A percentile compares a stretch with the other conserved stretches of the same genome.
Evolutionary conservation across 2,888 invertebrate species (phyloP).

Genomic region (Clepsis dumicolana): DNA sequence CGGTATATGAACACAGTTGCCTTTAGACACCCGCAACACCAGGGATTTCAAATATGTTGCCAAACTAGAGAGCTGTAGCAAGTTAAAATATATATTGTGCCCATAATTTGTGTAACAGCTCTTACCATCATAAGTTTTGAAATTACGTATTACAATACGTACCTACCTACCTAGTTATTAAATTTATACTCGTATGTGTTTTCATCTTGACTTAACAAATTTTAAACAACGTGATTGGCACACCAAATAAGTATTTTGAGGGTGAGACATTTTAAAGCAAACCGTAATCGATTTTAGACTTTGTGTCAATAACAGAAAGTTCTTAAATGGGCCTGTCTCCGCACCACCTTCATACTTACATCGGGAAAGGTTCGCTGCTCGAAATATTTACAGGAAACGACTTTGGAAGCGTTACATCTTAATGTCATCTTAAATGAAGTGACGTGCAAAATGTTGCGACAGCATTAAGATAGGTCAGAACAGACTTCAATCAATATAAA

Average conservation of each 20-base stretch:
- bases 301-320: conserved; percentile 10
- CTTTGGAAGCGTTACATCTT: conserved; percentile 34
- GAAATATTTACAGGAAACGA: conserved; percentile 30
- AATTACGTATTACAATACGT: no score
- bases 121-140: not conserved
- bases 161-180: no score
- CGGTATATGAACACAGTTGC: no score
- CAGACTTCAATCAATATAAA: conserved; percentile 1
- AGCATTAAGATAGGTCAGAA: conserved; percentile 18
- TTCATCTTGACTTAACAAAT: conserved; percentile 7
- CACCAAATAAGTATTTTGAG: not conserved
- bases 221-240: conserved; percentile 6
- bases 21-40: no score
- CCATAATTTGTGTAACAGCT: no score
- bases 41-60: no score
- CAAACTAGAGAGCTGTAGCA: no score
- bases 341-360: conserved; percentile 3
- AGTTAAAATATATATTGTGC: no score
- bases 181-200: not conserved
- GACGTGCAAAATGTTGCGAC: conserved; percentile 8
- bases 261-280: not conserved
- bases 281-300: conserved; percentile 11
- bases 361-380: conserved; percentile 23
- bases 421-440: conserved; percentile 30
- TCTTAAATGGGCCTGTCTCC: conserved; percentile 25